Percentiles rank a stretch among this genome's conserved stretches.
These are phyloP conservation scores for Drosophila falleni DNA, from an alignment of 2,888 invertebrate species.

Conservation along the genomic window DNA sequence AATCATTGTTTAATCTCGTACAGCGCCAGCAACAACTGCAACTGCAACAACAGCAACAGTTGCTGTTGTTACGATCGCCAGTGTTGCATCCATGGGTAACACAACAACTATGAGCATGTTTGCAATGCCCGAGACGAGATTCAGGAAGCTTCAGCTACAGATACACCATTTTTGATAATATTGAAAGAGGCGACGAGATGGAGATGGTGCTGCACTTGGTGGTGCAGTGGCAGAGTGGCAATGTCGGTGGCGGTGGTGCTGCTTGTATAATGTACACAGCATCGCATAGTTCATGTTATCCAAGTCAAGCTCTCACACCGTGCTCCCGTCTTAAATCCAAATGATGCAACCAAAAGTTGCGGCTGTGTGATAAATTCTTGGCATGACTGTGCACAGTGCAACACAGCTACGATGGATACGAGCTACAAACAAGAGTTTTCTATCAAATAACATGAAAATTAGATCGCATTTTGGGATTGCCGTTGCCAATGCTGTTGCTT, in stretches of 20 bases:
- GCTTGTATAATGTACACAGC: slow-evolving; percentile 38
- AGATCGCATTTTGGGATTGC: slow-evolving; percentile 64
- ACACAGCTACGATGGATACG: slow-evolving; percentile 40
- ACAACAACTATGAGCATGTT: slow-evolving; percentile 72
- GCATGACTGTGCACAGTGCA: slow-evolving; percentile 50
- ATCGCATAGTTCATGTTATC: slow-evolving; percentile 34
- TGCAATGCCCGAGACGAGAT: slow-evolving; percentile 66
- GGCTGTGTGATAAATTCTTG: slow-evolving; percentile 71
- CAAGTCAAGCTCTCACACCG: neutral
- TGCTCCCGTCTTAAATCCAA: neutral
- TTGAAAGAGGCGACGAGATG: slow-evolving; percentile 52
- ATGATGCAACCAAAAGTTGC: slow-evolving; percentile 57
- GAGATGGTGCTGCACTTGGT: slow-evolving; percentile 8
- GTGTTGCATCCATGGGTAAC: slow-evolving; percentile 61
- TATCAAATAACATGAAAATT: slow-evolving; percentile 79
- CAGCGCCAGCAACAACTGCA: slow-evolving; percentile 62
- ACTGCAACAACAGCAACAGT: slow-evolving; percentile 30
- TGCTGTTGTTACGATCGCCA: slow-evolving; percentile 68
- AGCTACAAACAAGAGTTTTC: slow-evolving; percentile 61
- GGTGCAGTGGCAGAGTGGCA: slow-evolving; percentile 4
- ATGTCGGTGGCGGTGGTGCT: slow-evolving; percentile 9
- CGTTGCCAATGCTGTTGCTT: slow-evolving; percentile 17
- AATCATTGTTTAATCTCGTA: slow-evolving; percentile 79
- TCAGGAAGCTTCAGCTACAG: slow-evolving; percentile 74
- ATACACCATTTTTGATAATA: slow-evolving; percentile 79